These are phyloP conservation scores for Drosophila sucinea DNA, from an alignment of 1,140 invertebrate species.

Conservation along the genomic window DNA sequence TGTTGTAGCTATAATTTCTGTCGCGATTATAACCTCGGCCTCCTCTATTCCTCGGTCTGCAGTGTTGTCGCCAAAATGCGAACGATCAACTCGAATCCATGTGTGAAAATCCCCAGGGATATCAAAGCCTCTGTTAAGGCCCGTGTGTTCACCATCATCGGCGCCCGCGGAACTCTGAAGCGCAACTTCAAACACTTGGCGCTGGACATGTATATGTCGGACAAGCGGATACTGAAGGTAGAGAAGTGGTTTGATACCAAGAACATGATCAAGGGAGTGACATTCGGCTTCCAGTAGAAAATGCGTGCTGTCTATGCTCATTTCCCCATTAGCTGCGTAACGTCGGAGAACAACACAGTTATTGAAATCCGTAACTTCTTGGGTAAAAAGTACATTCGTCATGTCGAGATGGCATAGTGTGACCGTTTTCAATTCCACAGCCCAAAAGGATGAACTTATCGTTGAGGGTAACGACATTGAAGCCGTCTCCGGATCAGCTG, in stretches of 20 bases:
- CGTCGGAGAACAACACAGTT: constrained; percentile 93
- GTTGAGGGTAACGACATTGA: constrained; percentile 99
- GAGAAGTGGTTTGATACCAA: constrained; percentile 99
- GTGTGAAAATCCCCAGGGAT: constrained; percentile 95
- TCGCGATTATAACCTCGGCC: too few species aligned
- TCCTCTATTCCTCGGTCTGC: too few species aligned
- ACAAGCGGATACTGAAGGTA: constrained; percentile 90
- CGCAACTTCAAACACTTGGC: constrained; percentile 97
- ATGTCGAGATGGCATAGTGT: constrained; percentile 98
- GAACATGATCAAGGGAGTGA: constrained; percentile 99
- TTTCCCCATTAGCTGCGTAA: constrained; percentile 99
- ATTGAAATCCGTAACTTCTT: constrained; percentile 99
- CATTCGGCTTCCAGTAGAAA: constrained; percentile 98
- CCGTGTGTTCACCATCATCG: constrained; percentile 95
- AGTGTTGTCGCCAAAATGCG: constrained; percentile 88
- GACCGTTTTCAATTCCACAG: constrained; percentile 94
- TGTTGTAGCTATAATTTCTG: too few species aligned
- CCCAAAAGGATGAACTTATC: constrained; percentile 98
- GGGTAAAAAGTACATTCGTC: constrained; percentile 98
- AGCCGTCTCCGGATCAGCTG: constrained; percentile 99
- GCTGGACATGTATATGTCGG: constrained; percentile 95
- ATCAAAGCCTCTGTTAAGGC: constrained; percentile 95
- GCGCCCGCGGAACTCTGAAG: constrained; percentile 94
- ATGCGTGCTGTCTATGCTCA: constrained; percentile 99
- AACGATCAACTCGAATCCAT: constrained; percentile 95